These are phyloP conservation scores for Peromyscus nudipes DNA, from an alignment of 2,797 vertebrate species.

Conservation along the genomic window DNA sequence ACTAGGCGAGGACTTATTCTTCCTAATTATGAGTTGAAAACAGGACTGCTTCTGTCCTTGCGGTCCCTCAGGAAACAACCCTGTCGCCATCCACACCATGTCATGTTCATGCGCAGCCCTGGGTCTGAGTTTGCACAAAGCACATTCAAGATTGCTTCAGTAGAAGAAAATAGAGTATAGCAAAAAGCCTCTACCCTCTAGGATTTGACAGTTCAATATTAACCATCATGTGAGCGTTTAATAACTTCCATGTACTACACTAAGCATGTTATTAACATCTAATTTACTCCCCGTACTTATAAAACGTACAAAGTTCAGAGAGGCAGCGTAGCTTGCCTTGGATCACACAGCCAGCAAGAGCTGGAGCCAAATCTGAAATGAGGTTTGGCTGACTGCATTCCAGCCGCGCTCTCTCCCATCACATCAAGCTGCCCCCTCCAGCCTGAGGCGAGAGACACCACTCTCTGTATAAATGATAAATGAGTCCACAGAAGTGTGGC, in stretches of 20 bases:
- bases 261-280: background rate
- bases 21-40: constrained; percentile 10
- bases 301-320: constrained; percentile 16
- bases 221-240: background rate
- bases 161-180: background rate
- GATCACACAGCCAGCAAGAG: background rate
- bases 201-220: background rate
- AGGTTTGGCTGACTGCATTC: background rate
- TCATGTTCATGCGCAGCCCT: background rate
- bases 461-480: background rate
- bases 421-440: background rate
- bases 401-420: background rate
- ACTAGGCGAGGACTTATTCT: background rate
- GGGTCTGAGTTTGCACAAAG: background rate
- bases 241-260: background rate
- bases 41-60: background rate
- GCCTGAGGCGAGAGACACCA: background rate
- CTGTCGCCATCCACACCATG: background rate
- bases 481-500: background rate
- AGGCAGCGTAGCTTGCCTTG: background rate
- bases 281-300: background rate
- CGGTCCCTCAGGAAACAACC: constrained; percentile 24
- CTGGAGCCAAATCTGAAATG: background rate
- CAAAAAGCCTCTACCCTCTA: background rate
- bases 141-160: background rate